Evolutionary conservation across 2,797 vertebrate species (phyloP), one percentile per base, ranked within the genome.

Genomic region (Xenopus petersii): DNA sequence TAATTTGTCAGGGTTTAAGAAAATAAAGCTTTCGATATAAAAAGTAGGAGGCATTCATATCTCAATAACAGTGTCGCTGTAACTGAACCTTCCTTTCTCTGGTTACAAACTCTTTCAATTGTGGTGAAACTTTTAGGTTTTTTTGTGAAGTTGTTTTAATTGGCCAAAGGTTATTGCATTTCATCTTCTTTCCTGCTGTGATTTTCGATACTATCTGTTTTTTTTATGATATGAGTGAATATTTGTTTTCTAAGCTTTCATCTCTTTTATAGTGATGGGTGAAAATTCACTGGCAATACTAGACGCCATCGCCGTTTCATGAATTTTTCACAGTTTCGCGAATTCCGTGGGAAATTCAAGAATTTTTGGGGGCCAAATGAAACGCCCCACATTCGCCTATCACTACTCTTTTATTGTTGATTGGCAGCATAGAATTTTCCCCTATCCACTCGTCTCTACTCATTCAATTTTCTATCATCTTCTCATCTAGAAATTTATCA

Each of bases 401-500:
- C 21, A 21, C 21, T 21, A 21, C 17, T 56, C 17, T 17, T 42
- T 54, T n/a, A 60, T 42, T 42, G 15, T 55, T 70, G 68, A 71
- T 42, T 49, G 68, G 55, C 62, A 76, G 51, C 21, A 55, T 6
- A 65, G 49, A 13, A 76, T 76, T 60, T 60, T 71, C 70, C 11
- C 36, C 36, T 70, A n/a, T 56, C 51, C 61, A 64, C 42, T 65
- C 24, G 60, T 71, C 74, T 75, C 33, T 58, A 13, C 21, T 76
- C 67, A 75, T 65, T 36, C 70, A 33, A 71, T 76, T 51, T 66
- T 47, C n/a, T 26, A 70, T 51, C 67, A 58, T 65, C 24, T 51
- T 66, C 59, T 10, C 61, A 70, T 65, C 42, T 75, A 54, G 12
- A 70, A 64, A 70, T 26, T 75, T 60, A 69, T 75, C 56, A 46